These are phyloP conservation scores for Vespertilio murinus DNA, from an alignment of 2,797 vertebrate genomes.

Conservation along the genomic window DNA sequence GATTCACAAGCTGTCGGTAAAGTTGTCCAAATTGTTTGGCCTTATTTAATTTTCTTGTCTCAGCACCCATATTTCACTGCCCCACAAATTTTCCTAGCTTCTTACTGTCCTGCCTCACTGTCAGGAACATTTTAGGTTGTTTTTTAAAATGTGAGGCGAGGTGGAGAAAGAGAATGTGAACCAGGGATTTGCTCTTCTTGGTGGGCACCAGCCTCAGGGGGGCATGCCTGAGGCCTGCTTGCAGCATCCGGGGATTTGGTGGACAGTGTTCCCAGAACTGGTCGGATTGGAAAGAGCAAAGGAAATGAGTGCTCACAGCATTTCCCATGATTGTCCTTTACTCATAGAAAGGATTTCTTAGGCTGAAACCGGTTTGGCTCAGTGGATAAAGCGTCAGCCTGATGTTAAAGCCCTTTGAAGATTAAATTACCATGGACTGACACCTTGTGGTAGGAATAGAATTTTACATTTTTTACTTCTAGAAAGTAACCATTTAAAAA, in stretches of 20 bases:
- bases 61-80: background rate
- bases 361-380: background rate
- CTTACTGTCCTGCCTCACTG: background rate
- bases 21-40: background rate
- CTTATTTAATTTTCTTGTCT: background rate
- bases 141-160: background rate
- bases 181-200: background rate
- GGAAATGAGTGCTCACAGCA: background rate
- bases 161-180: background rate
- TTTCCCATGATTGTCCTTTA: background rate
- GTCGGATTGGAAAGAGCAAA: background rate
- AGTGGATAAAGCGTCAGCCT: too few relatives aligned
- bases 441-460: constrained; percentile 50
- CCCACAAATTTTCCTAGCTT: background rate
- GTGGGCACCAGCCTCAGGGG: background rate
- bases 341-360: background rate
- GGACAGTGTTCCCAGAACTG: background rate
- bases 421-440: constrained; percentile 31
- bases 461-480: constrained; percentile 28
- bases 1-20: background rate
- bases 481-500: constrained; percentile 12
- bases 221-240: background rate
- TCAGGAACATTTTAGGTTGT: background rate
- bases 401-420: background rate
- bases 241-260: background rate